These are phyloP conservation scores for Gallinago nigripennis DNA, from an alignment of 2,797 vertebrate genomes.

Conservation along the genomic window DNA sequence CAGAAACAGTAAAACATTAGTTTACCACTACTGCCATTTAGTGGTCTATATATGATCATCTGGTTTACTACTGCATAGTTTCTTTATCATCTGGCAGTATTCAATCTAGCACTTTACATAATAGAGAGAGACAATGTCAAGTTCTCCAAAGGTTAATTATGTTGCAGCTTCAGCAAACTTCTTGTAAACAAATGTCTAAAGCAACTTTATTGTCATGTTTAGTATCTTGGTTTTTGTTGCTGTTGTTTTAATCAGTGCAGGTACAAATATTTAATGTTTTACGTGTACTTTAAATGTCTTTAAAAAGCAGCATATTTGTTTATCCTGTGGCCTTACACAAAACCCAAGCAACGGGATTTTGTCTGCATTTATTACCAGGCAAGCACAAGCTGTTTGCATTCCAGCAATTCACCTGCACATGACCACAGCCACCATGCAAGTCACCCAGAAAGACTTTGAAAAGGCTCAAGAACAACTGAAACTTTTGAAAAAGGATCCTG, in stretches of 20 bases:
- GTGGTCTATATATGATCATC: background rate
- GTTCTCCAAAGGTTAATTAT: background rate
- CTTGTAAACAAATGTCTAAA: background rate
- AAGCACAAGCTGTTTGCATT: background rate
- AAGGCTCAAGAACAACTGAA: slow-evolving; percentile 82
- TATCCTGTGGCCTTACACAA: background rate
- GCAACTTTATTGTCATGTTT: background rate
- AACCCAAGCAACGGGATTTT: background rate
- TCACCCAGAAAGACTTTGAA: slow-evolving; percentile 85
- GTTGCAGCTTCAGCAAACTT: background rate
- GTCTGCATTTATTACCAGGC: background rate
- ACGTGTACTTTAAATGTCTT: background rate
- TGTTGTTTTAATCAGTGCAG: background rate
- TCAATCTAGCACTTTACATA: background rate
- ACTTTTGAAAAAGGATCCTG: slow-evolving; percentile 86
- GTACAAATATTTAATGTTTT: background rate
- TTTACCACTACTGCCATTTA: background rate
- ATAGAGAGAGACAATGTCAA: background rate
- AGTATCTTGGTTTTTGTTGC: background rate
- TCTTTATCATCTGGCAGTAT: background rate
- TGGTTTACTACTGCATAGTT: background rate
- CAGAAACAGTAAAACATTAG: background rate
- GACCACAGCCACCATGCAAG: slow-evolving; percentile 72
- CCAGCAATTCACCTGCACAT: slow-evolving; percentile 73
- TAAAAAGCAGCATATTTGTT: background rate